Evolutionary conservation across 2,113 vertebrate genomes (phyloP), one percentile per base, ranked within the genome.

Genomic region (Oryzias melastigma): DNA sequence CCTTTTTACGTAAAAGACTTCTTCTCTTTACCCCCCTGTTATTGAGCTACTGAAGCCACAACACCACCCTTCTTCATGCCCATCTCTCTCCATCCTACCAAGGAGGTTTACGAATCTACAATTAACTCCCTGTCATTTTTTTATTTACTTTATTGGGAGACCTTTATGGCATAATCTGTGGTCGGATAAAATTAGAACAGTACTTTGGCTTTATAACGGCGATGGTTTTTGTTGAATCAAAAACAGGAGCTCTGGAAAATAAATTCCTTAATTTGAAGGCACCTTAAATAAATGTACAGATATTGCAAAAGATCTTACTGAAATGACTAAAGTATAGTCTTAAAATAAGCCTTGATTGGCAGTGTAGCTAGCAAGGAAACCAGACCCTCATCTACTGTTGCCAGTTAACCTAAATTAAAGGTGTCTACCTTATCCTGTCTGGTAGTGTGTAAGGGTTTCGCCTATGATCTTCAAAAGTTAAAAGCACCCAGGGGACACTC

Each of bases 331-430:
- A 80, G 56, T 6, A 71, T 41, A 4, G 46, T 67, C 42, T 70
- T 78, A 12, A 8, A 35, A 53, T 73, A 56, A 45, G 41, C 44
- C 65, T 52, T 76, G 53, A 61, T 51, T 68, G 53, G 46, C 60
- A 53, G 55, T 64, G 29, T 29, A 48, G 54, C 35, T 44, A 52
- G 54, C 41, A 45, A 80, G 63, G 54, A 77, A 78, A 58, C 64
- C 49, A 68, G 73, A 69, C 17, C 45, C 55, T 77, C 24, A 81
- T 78, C 83, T 71, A 69, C 49, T 60, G 55, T 40, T 55, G 20
- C 68, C 67, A 82, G 78, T 85, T 77, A 64, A 20, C 57, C 74
- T 83, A 73, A 85, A 82, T 82, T 82, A 73, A 61, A 78, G 52
- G 80, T 72, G 52, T 76, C 44, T 72, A n/a, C 66, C 48, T 71